Evolutionary conservation across 2,888 invertebrate species (phyloP), one percentile per base, ranked within the genome.

Genomic region (Gastrophysa polygoni): DNA sequence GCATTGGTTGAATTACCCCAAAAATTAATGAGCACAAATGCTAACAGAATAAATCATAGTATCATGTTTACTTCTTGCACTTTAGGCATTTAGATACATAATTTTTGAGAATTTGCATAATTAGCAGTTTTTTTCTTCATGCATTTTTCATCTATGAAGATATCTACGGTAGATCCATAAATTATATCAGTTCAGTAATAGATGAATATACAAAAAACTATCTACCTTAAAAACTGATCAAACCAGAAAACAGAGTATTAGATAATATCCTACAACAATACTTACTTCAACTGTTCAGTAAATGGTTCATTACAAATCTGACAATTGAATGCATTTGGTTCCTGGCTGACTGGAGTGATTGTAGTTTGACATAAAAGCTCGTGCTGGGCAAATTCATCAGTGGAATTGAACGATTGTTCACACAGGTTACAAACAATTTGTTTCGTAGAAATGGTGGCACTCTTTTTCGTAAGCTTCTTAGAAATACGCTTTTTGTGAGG

Each of bases 401-500:
- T 78, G 29, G 75, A 79, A 52, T 74, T 69, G 71, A 84, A 83
- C 10, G 78, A 75, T 66, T 84, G 83, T 34, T 82, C 83, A 71
- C 85, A 85, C 51, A 82, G 77, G 51, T 75, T 77, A 71, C 85
- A 85, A 63, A 83, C 81, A 49, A 81, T 73, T 67, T 79, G 81
- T 63, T 77, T 78, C 32, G 76, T 44, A 16, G 68, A 59, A 1
- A 67, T 59, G 7, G 64, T 56, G 1, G 64, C 58, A 56, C 60
- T 67, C 57, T 82, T 85, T 72, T 88, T 89, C 20, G 88, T 89
- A 17, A 93, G 81, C 73, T 92, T 93, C 59, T 89, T 84, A 0
- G 93, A 90, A 69, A 94, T 93, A 60, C 94, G 84, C 78, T 95
- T 95, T 79, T 94, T 94, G 77, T 94, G 94, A 0, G 94, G 94